Evolutionary conservation across 2,888 invertebrate species (phyloP), one percentile per base, ranked within the genome.

Genomic region (Branchellion lobata): DNA sequence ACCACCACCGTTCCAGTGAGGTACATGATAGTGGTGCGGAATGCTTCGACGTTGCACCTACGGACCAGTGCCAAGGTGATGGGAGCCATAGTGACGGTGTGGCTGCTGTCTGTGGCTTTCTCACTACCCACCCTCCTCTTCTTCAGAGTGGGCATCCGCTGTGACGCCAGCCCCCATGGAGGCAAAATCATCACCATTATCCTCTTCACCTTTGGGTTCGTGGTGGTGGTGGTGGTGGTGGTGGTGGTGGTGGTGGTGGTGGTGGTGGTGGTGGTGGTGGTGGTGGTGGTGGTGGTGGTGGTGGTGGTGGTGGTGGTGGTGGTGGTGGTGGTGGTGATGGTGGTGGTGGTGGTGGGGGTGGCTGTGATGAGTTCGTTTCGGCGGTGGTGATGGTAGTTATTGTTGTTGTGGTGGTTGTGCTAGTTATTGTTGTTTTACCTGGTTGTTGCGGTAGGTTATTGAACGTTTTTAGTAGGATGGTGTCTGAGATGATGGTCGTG

Each of bases 21-120:
- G 24, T 80, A 80, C 40, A 29, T 78, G 78, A 61, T 65, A 5
- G 77, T 80, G 21, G 80, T 80, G 3, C 21, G 33, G 24, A 69
- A 69, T n/a, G 31, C 33, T 21, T 31, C 77, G 8, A 80, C 77
- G 24, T 93, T 93, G 91, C 92, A 93, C 0, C 85, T 93, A 82
- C 90, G 94, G 80, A 94, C 93, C 0, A 93, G 93, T 85, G 90
- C 90, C 81, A 93, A 93, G 86, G 93, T 94, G 29, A 90, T 92
- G 81, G 87, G 34, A 14, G 57, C 71, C 24, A 76, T 81, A n/a
- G 18, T 40, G 27, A 31, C 36, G 34, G 81, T 81, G 36, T 81
- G 81, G 81, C 14, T 80, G 27, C 61, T 77, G 31, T 36, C 76
- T 31, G 68, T 81, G 40, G 31, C 69, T 24, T 24, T 79, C 40